These are phyloP conservation scores for Hybognathus amarus DNA, from an alignment of 2,797 vertebrate species.

Conservation along the genomic window DNA sequence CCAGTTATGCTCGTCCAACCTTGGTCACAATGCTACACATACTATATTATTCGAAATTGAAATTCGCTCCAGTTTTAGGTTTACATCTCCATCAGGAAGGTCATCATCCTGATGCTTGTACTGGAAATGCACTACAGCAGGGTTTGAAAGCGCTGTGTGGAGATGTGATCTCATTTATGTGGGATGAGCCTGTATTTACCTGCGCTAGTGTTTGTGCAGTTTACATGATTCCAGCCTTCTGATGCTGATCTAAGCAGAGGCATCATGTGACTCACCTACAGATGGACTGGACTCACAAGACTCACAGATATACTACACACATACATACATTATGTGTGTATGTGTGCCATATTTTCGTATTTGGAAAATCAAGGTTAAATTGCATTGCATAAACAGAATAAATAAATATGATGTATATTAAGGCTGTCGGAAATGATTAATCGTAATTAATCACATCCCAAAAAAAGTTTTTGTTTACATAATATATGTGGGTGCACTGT, in stretches of 20 bases:
- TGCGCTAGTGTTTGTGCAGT: conserved; percentile 1
- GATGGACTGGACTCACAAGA: conserved; percentile 4
- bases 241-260: conserved; percentile 25
- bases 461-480: too few relatives aligned
- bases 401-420: too few relatives aligned
- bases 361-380: background rate
- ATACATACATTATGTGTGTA: background rate
- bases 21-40: background rate
- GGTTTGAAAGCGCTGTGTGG: background rate
- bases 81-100: background rate
- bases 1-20: background rate
- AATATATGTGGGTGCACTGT: too few relatives aligned
- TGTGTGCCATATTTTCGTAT: rapidly evolving
- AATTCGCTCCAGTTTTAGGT: background rate
- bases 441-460: too few relatives aligned
- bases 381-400: background rate
- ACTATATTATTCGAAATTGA: background rate
- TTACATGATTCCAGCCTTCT: background rate
- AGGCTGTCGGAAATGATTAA: too few relatives aligned
- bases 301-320: background rate
- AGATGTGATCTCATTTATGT: background rate
- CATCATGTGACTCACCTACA: background rate
- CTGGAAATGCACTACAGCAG: too few relatives aligned
- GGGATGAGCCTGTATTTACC: background rate
- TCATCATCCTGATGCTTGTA: background rate